Conservation (phyloP, 2,888 invertebrate genomes). For the Gastracanthus pulcherrimus region DNA sequence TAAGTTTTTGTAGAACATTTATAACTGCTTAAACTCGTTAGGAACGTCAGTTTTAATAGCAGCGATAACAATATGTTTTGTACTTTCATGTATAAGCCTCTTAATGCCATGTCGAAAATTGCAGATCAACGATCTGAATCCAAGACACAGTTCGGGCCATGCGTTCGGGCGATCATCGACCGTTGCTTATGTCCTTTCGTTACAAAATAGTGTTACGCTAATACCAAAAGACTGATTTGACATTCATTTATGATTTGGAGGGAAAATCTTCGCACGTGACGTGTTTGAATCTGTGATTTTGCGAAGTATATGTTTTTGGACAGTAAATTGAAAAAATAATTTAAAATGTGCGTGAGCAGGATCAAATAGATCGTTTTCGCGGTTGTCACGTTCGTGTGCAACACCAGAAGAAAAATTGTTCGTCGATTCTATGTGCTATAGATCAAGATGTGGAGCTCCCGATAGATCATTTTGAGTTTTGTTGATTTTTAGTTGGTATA, state of each 20-base stretch:
- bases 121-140: constrained; percentile 53
- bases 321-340: constrained; percentile 11
- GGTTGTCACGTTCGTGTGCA: neutral
- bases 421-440: neutral
- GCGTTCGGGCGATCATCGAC: constrained; percentile 35
- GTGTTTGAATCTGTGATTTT: neutral
- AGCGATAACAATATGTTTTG: constrained; percentile 15
- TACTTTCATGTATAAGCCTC: constrained; percentile 6
- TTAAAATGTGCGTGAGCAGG: neutral
- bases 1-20: neutral
- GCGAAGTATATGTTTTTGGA: neutral
- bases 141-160: constrained; percentile 36
- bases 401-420: neutral
- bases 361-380: constrained; percentile 20
- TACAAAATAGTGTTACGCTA: constrained; percentile 35
- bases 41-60: neutral
- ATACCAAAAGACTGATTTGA: constrained; percentile 33
- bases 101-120: constrained; percentile 51
- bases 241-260: constrained; percentile 2
- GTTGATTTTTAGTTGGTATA: constrained; percentile 25
- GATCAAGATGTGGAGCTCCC: constrained; percentile 30
- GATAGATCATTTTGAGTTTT: constrained; percentile 32
- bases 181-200: constrained; percentile 38
- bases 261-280: constrained; percentile 7
- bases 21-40: no score